Conservation (phyloP, 1,140 invertebrate species). For the Scaptomyza pallida region DNA sequence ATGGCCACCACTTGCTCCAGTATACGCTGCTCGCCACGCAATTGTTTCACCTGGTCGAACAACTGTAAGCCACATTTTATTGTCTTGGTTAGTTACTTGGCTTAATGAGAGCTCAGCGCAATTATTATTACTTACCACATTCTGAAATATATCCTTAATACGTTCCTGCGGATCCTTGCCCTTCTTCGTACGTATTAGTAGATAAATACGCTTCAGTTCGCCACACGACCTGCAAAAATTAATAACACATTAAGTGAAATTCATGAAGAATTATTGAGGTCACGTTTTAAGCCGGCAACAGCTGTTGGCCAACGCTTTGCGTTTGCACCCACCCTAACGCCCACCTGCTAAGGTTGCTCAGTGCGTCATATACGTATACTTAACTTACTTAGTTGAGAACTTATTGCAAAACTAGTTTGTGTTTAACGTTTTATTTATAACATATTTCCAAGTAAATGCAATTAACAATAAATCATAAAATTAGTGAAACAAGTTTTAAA, state of each 20-base stretch:
- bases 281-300: slow-evolving; percentile 46
- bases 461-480: too few species aligned
- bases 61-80: slow-evolving; percentile 85
- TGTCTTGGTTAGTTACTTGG: slow-evolving; percentile 28
- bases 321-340: slow-evolving; percentile 1
- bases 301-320: slow-evolving; percentile 22
- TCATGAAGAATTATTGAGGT: slow-evolving; percentile 65
- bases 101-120: slow-evolving; percentile 4
- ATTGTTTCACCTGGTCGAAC: slow-evolving; percentile 89
- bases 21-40: slow-evolving; percentile 86
- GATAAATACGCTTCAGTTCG: slow-evolving; percentile 89
- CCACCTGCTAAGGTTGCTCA: slow-evolving; percentile 6
- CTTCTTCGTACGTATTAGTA: slow-evolving; percentile 92
- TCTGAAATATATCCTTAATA: slow-evolving; percentile 88
- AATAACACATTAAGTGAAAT: slow-evolving; percentile 61
- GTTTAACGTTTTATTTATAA: background rate
- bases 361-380: too few species aligned
- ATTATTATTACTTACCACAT: slow-evolving; percentile 85
- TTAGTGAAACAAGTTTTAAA: too few species aligned
- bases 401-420: background rate
- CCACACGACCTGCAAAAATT: slow-evolving; percentile 85
- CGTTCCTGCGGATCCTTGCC: slow-evolving; percentile 89
- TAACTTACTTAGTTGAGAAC: too few species aligned
- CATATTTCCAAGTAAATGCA: too few species aligned
- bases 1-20: slow-evolving; percentile 89